These are phyloP conservation scores for Eleginops maclovinus DNA, from an alignment of 2,113 vertebrate species.

Conservation along the genomic window DNA sequence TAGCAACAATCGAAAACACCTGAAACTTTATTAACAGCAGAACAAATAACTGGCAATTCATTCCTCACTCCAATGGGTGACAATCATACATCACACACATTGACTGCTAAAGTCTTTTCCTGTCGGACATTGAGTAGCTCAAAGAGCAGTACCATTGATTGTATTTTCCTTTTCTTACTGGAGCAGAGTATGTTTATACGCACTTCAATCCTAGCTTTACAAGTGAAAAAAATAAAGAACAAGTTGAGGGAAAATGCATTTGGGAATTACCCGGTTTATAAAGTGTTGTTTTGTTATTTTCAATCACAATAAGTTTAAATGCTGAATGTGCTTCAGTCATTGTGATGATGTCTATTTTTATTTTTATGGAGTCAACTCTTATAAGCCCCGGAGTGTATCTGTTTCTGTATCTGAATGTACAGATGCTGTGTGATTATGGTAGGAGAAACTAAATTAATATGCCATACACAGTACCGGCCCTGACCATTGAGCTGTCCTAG, in stretches of 20 bases:
- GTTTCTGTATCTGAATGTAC: slow-evolving; percentile 16
- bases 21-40: slow-evolving; percentile 33
- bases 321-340: slow-evolving; percentile 21
- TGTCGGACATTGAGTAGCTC: slow-evolving; percentile 42
- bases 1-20: not conserved
- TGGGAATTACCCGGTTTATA: slow-evolving; percentile 22
- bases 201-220: slow-evolving; percentile 56
- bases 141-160: slow-evolving; percentile 54
- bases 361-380: not conserved
- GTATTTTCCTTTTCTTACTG: slow-evolving; percentile 43
- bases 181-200: slow-evolving; percentile 55
- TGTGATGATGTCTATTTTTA: slow-evolving; percentile 2
- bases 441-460: not conserved
- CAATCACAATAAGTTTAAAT: slow-evolving; percentile 40
- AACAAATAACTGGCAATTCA: slow-evolving; percentile 9
- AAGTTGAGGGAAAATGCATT: slow-evolving; percentile 4
- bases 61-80: slow-evolving; percentile 7
- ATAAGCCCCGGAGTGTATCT: slow-evolving; percentile 3
- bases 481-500: too few species aligned
- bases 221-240: slow-evolving; percentile 43
- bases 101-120: slow-evolving; percentile 22
- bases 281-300: slow-evolving; percentile 16
- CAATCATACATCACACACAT: slow-evolving; percentile 28
- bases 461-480: too few species aligned
- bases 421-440: slow-evolving; percentile 22